Evolutionary conservation across 1,140 invertebrate species (phyloP).

Genomic region (Drosophila subobscura): DNA sequence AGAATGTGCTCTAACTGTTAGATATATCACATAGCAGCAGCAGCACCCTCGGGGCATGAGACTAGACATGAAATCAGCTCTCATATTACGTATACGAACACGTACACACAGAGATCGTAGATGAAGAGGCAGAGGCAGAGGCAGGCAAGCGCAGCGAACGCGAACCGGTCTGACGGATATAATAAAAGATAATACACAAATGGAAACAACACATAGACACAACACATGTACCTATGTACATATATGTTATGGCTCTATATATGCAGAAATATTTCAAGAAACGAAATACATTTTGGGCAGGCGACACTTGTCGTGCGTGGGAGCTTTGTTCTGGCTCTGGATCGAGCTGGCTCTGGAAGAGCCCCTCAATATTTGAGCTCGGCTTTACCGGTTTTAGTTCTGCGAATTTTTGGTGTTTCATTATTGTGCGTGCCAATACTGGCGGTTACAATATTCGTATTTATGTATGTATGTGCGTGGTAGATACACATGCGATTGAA

Average conservation of each 20-base stretch:
- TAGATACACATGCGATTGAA: too few species aligned
- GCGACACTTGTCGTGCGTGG: conserved; percentile 70
- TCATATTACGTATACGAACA: conserved; percentile 46
- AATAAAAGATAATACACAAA: conserved; percentile 31
- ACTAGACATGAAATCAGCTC: conserved; percentile 54
- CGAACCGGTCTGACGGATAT: conserved; percentile 46
- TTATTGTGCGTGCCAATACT: conserved; percentile 19
- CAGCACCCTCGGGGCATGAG: conserved; percentile 3
- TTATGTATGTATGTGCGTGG: too few species aligned
- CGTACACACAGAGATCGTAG: conserved; percentile 4
- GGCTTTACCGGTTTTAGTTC: conserved; percentile 41
- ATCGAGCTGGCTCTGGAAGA: conserved; percentile 14
- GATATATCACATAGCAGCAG: background rate
- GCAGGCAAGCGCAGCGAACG: conserved; percentile 55
- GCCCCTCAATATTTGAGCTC: background rate
- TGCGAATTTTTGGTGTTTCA: conserved; percentile 27
- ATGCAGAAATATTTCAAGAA: conserved; percentile 35
- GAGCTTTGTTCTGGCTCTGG: conserved; percentile 26
- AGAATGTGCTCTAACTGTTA: background rate
- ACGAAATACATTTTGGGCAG: conserved; percentile 58
- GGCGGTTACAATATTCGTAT: too few species aligned
- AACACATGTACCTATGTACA: background rate
- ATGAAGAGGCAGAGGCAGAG: conserved; percentile 20
- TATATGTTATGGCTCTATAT: background rate
- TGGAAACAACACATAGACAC: conserved; percentile 3